Percentiles rank a stretch among this genome's conserved stretches.
Conservation (phyloP, 1,140 invertebrate genomes). For the Ips nitidus region DNA sequence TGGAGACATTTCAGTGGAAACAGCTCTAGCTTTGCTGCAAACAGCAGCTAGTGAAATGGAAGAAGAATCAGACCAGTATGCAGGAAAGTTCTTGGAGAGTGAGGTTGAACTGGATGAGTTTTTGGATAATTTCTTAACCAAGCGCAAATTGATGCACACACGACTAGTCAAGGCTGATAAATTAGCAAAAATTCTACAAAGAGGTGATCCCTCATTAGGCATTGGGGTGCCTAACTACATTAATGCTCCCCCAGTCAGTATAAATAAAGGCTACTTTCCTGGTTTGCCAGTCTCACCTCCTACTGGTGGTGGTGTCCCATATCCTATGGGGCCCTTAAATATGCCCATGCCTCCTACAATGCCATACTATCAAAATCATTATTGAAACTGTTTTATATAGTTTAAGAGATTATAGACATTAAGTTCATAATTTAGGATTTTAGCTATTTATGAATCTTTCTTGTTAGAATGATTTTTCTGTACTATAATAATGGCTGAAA, state of each 20-base stretch:
- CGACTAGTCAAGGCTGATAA: slow-evolving; percentile 85
- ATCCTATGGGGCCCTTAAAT: slow-evolving; percentile 58
- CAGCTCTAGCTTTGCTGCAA: slow-evolving; percentile 79
- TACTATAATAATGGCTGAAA: too few relatives aligned
- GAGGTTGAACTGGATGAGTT: slow-evolving; percentile 77
- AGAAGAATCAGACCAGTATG: slow-evolving; percentile 80
- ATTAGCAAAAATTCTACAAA: slow-evolving; percentile 74
- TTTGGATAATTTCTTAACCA: slow-evolving; percentile 72
- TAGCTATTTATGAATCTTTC: too few relatives aligned
- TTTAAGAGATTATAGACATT: too few relatives aligned
- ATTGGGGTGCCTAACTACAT: slow-evolving; percentile 44
- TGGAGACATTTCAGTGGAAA: slow-evolving; percentile 73
- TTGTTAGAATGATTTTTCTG: too few relatives aligned
- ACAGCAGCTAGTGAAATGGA: slow-evolving; percentile 83
- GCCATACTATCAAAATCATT: slow-evolving; percentile 50
- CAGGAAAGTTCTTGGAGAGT: slow-evolving; percentile 74
- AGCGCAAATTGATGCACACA: slow-evolving; percentile 76
- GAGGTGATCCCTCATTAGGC: slow-evolving; percentile 48
- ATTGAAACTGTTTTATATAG: background rate
- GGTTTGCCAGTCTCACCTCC: slow-evolving; percentile 35
- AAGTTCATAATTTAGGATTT: too few relatives aligned
- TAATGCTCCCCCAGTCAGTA: slow-evolving; percentile 47
- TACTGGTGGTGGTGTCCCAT: slow-evolving; percentile 43
- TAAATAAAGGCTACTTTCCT: slow-evolving; percentile 51
- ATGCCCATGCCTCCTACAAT: slow-evolving; percentile 59